These are phyloP conservation scores for Lordiphosa fenestrarum DNA, from an alignment of 2,888 invertebrate species.

Conservation along the genomic window DNA sequence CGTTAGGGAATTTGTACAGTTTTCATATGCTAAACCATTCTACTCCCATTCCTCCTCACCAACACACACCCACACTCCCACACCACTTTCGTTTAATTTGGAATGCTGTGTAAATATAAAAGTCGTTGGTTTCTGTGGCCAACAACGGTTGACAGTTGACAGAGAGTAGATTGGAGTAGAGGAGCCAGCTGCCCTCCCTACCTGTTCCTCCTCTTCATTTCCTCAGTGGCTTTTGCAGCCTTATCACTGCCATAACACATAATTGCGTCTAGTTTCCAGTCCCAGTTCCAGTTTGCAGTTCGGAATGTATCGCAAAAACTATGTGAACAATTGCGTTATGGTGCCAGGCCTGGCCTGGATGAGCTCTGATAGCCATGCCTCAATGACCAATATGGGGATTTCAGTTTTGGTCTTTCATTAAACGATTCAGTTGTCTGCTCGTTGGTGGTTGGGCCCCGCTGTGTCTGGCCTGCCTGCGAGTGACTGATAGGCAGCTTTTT, in stretches of 20 bases:
- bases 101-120: conserved; percentile 39
- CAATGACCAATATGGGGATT: conserved; percentile 49
- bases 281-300: conserved; percentile 8
- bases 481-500: conserved; percentile 53
- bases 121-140: conserved; percentile 22
- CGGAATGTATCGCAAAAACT: not conserved
- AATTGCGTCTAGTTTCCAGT: no score
- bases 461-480: conserved; percentile 19
- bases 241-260: no score
- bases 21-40: no score
- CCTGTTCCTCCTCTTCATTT: not conserved
- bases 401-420: conserved; percentile 43
- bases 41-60: not conserved
- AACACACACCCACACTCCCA: not conserved
- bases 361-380: conserved; percentile 49
- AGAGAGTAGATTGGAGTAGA: conserved; percentile 2
- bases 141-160: conserved; percentile 19
- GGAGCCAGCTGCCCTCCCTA: not conserved
- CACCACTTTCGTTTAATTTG: conserved; percentile 32
- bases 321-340: not conserved
- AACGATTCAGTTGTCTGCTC: conserved; percentile 16
- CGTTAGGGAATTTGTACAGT: no score
- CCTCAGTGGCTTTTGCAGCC: no score
- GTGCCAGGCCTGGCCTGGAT: not conserved
- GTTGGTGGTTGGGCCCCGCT: conserved; percentile 1